These are phyloP conservation scores for Peromyscus californicus DNA, from an alignment of 2,113 vertebrate species.

Conservation along the genomic window DNA sequence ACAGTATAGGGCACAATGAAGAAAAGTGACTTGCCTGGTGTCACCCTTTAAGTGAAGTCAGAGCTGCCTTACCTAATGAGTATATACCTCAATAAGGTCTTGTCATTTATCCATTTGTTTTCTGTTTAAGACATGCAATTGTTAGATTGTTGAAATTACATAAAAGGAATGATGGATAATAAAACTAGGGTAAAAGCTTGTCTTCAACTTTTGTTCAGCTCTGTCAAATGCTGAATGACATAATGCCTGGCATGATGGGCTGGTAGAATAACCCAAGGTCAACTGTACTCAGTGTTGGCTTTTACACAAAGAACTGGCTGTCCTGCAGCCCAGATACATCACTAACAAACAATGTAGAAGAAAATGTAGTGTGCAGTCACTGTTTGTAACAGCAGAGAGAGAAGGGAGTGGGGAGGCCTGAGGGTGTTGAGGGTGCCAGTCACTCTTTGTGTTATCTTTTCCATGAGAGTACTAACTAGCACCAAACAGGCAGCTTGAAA, in stretches of 20 bases:
- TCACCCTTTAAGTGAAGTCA: background rate
- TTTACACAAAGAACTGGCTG: background rate
- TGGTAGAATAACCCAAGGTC: background rate
- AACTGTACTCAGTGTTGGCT: background rate
- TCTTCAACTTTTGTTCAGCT: background rate
- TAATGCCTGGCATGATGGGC: background rate
- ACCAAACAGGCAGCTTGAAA: background rate
- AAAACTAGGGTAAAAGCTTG: background rate
- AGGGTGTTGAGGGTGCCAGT: too few relatives aligned
- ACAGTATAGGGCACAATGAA: background rate
- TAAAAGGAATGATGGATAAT: constrained; percentile 14
- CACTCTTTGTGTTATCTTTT: background rate
- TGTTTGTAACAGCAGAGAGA: background rate
- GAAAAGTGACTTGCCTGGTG: background rate
- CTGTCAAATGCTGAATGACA: background rate
- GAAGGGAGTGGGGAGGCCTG: background rate
- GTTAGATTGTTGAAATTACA: background rate
- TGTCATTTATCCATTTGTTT: background rate
- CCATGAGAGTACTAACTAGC: background rate
- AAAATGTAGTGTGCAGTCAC: background rate
- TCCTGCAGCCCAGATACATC: background rate
- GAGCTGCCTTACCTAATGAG: background rate
- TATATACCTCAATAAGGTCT: background rate
- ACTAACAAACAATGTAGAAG: background rate
- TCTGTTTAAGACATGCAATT: background rate